Conservation (phyloP, 2,888 invertebrate genomes). For the Heterodera filipjevi region DNA sequence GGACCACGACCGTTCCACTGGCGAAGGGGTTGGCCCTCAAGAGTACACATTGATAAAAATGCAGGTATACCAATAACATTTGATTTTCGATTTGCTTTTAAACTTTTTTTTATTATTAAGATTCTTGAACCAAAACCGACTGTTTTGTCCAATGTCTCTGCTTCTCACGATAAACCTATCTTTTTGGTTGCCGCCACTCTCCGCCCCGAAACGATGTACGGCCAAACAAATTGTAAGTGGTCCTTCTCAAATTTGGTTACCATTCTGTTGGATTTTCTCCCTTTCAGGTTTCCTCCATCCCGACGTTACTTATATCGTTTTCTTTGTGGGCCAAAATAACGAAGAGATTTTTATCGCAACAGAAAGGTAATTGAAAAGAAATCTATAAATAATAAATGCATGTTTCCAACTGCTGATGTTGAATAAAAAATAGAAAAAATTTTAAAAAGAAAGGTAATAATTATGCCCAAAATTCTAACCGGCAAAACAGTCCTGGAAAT, state of each 20-base stretch:
- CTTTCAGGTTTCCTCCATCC: conserved; percentile 83
- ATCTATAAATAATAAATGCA: no score
- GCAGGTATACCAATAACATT: conserved; percentile 70
- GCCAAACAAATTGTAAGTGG: conserved; percentile 82
- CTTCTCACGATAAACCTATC: conserved; percentile 68
- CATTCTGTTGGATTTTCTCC: neutral
- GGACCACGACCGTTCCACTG: conserved; percentile 98
- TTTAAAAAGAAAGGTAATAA: no score
- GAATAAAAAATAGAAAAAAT: no score
- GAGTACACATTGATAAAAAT: conserved; percentile 97
- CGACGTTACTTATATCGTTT: conserved; percentile 83
- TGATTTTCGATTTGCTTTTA: neutral
- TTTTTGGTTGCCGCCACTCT: conserved; percentile 92
- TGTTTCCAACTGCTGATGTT: no score
- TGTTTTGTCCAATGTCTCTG: conserved; percentile 69
- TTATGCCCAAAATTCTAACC: no score
- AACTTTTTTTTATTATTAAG: neutral
- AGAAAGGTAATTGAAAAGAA: no score
- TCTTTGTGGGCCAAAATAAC: conserved; percentile 72
- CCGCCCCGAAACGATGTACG: conserved; percentile 99
- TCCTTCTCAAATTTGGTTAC: neutral
- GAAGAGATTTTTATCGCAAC: conserved; percentile 85
- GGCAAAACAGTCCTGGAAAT: no score
- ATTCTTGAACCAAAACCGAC: conserved; percentile 74
- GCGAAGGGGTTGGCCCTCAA: conserved; percentile 96